These are phyloP conservation scores for Mantis religiosa DNA, from an alignment of 2,888 invertebrate genomes.

Conservation along the genomic window DNA sequence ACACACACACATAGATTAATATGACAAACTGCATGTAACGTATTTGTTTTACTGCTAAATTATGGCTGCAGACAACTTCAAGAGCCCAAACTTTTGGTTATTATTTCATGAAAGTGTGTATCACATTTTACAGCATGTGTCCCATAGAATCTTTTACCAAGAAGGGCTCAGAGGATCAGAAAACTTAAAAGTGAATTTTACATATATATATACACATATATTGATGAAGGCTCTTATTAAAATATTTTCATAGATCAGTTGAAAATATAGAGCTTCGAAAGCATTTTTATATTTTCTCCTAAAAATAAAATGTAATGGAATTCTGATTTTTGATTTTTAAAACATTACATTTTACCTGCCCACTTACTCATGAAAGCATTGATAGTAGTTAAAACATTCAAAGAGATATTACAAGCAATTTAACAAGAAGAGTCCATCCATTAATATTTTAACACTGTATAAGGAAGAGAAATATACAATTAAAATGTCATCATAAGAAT, in stretches of 20 bases:
- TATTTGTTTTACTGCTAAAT: neutral
- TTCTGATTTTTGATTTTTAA: neutral
- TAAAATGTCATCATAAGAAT: no score
- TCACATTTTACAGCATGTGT: no score
- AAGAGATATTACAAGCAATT: neutral
- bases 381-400: neutral
- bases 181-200: neutral
- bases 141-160: no score
- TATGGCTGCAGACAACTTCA: neutral
- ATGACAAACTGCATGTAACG: neutral
- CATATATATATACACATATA: neutral
- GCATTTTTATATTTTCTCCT: neutral
- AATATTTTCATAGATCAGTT: neutral
- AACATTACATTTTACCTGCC: neutral
- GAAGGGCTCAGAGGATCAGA: neutral
- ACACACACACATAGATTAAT: slow-evolving; percentile 10
- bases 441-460: no score
- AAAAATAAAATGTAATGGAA: neutral
- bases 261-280: neutral
- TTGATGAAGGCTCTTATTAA: neutral
- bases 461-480: no score
- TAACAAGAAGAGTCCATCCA: neutral
- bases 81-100: neutral
- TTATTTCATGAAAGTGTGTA: neutral
- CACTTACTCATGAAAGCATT: no score